Percentiles rank a stretch among this genome's conserved stretches.
Conservation (phyloP, 2,113 vertebrate genomes). For the Percopsis transmontana region DNA sequence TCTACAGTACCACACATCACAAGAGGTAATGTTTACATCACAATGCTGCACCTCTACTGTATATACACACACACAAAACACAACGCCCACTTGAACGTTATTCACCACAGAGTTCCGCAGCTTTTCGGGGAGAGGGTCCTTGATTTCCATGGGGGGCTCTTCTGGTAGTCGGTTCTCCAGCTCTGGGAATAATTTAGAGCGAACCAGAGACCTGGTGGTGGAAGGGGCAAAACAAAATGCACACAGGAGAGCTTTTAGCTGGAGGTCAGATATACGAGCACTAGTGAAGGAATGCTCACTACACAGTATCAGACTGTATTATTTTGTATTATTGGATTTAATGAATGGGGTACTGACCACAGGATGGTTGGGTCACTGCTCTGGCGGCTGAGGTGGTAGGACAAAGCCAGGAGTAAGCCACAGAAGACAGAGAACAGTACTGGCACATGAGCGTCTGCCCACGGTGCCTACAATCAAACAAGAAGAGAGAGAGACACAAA, state of each 20-base stretch:
- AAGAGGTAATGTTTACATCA: background rate
- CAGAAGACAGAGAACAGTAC: slow-evolving; percentile 91
- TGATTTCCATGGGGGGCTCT: slow-evolving; percentile 84
- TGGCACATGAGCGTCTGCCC: slow-evolving; percentile 89
- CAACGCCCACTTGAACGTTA: background rate
- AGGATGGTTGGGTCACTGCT: slow-evolving; percentile 89
- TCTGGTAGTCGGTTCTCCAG: slow-evolving; percentile 83
- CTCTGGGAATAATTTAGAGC: slow-evolving; percentile 86
- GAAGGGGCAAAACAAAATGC: background rate
- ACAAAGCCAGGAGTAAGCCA: slow-evolving; percentile 86
- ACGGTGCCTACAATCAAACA: slow-evolving; percentile 76
- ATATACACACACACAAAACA: background rate
- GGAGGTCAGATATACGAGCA: background rate
- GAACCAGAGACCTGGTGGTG: slow-evolving; percentile 82
- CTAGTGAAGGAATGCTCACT: too few relatives aligned
- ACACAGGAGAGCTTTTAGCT: background rate
- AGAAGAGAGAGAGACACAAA: background rate
- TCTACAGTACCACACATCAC: slow-evolving; percentile 65
- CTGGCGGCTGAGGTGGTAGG: slow-evolving; percentile 90
- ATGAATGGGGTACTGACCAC: slow-evolving; percentile 76
- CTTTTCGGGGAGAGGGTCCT: slow-evolving; percentile 89
- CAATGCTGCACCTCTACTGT: background rate
- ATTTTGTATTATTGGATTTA: too few relatives aligned
- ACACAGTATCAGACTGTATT: too few relatives aligned
- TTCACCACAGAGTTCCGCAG: slow-evolving; percentile 86